These are phyloP conservation scores for Drosophila nasuta DNA, from an alignment of 1,140 invertebrate species.

Conservation along the genomic window DNA sequence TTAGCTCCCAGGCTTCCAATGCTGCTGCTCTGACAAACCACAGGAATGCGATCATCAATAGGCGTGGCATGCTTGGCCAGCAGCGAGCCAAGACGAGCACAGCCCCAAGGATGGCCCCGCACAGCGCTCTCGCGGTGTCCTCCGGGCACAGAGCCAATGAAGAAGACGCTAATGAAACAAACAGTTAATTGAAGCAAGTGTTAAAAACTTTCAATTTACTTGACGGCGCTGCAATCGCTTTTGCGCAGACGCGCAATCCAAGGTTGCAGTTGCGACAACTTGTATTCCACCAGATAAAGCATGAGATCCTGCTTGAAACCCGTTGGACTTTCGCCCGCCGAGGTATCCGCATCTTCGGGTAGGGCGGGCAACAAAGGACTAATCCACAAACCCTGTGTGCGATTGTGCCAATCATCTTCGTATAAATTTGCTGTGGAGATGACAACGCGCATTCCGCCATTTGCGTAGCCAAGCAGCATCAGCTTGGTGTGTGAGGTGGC, in stretches of 20 bases:
- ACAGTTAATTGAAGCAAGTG: neutral
- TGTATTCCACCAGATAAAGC: conserved; percentile 92
- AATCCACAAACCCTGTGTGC: conserved; percentile 97
- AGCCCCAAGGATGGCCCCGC: conserved; percentile 88
- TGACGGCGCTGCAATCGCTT: conserved; percentile 92
- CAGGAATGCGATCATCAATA: conserved; percentile 85
- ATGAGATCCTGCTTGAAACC: conserved; percentile 94
- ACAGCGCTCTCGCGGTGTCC: conserved; percentile 87
- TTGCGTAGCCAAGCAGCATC: conserved; percentile 93
- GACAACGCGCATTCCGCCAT: conserved; percentile 92
- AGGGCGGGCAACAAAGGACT: conserved; percentile 91
- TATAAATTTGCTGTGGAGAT: conserved; percentile 97
- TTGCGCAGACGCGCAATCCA: conserved; percentile 91
- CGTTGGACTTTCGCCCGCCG: conserved; percentile 92
- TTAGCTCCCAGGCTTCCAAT: conserved; percentile 93
- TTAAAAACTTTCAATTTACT: conserved; percentile 86
- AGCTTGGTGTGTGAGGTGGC: conserved; percentile 98
- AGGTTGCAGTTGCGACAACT: conserved; percentile 87
- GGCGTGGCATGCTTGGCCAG: conserved; percentile 87
- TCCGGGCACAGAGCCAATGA: conserved; percentile 94
- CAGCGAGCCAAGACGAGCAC: conserved; percentile 89
- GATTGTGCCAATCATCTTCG: conserved; percentile 95
- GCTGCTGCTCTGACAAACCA: conserved; percentile 94
- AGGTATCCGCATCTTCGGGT: conserved; percentile 85
- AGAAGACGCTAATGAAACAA: conserved; percentile 88